Evolutionary conservation across 2,888 invertebrate genomes (phyloP), one percentile per base, ranked within the genome.

Genomic region (Pandemis cinnamomeana): DNA sequence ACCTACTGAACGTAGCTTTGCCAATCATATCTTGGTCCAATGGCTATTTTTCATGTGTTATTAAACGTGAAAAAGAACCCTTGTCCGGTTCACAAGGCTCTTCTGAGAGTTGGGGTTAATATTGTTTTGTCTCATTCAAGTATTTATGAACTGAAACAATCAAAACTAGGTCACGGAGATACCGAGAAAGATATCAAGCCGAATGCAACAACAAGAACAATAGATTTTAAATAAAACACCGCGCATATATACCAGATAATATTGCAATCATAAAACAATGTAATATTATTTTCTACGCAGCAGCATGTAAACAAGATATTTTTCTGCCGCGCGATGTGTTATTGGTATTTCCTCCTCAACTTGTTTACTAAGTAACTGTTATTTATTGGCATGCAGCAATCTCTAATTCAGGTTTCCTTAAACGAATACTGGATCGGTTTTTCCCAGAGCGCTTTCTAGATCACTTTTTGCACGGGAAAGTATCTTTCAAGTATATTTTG

Each of bases 171-270:
- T 72, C 67, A 67, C 7, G 1, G 44, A 55, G 53, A 67, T 62
- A 62, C 61, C 62, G 15, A 53, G 48, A 62, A 53, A n/a, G 36
- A 46, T 44, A 58, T 4, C n/a, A 51, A 8, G 3, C 36, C n/a
- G 13, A n/a, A 15, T 46, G 20, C 64, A 64, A 36, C 64, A 7
- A 41, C 27, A 36, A 36, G 58, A 53, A 72, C 15, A 68, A 62
- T 58, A 64, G 55, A 64, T 20, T 61, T 36, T 15, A 41, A 48
- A 27, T 36, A 68, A 71, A 67, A 58, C 2, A 44, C 13, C 63
- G 42, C 64, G 69, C 64, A 44, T 55, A 69, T 60, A 66, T 66
- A 66, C 44, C 51, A 60, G 69, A 73, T 72, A 51, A 51, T 58
- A 27, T 51, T 64, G 55, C 36, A 68, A 58, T 62, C 27, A 42